These are phyloP conservation scores for Papilio aristodemus DNA, from an alignment of 1,140 invertebrate species.

Conservation along the genomic window DNA sequence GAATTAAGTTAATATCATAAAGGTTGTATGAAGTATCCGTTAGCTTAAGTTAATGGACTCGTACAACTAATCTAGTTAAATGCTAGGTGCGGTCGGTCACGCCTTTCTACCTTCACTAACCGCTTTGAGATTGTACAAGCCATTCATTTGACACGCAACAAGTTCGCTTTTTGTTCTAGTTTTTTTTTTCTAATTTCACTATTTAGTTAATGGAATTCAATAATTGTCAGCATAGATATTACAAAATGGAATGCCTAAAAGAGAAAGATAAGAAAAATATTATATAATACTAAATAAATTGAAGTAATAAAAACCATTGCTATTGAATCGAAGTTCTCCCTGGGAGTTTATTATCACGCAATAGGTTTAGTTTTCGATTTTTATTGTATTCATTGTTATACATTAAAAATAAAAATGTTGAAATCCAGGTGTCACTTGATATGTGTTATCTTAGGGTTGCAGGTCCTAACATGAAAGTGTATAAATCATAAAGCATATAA, in stretches of 20 bases:
- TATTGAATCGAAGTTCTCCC: no score
- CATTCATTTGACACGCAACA: constrained; percentile 42
- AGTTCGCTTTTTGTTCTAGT: constrained; percentile 27
- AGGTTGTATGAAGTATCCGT: neutral
- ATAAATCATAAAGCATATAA: neutral
- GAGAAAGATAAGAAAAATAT: neutral
- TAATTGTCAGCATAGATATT: neutral
- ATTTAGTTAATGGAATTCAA: constrained; percentile 13
- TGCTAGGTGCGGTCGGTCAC: constrained; percentile 39
- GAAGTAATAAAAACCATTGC: neutral
- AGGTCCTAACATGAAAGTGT: neutral
- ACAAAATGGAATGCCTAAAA: neutral
- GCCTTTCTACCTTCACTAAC: constrained; percentile 38
- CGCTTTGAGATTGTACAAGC: constrained; percentile 11
- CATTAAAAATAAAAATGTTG: no score
- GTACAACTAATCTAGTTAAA: constrained; percentile 41
- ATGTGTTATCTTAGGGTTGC: neutral
- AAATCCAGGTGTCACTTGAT: neutral
- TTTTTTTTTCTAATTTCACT: neutral
- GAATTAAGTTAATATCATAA: constrained; percentile 12
- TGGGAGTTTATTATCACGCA: no score
- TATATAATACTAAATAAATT: neutral
- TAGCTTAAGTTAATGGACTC: constrained; percentile 35
- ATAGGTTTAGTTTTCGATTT: no score
- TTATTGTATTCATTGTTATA: no score